Base-by-base conservation (phyloP, 2,888 invertebrate genomes). In the Lydus trimaculatus region DNA sequence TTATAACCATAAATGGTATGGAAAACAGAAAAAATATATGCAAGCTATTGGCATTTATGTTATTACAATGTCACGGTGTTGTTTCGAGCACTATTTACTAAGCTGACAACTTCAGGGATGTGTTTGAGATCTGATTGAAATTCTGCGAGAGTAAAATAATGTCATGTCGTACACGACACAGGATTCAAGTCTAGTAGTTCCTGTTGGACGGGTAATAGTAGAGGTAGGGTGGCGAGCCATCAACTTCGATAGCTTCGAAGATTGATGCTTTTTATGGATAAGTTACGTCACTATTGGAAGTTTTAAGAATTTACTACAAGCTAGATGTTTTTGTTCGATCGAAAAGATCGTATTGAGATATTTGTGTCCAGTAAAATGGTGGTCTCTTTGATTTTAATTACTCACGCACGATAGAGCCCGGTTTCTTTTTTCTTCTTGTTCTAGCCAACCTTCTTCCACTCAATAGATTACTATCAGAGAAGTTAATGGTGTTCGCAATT, bases 241-340 rank as follows among this genome's bases (percentile, higher is more conserved):
- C 81, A 80, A 80, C 79, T 79, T 81, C 81, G 81, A 81, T 81
- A 80, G 79, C 80, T 79, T n/a, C n/a, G 77, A 81, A 81, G 81
- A 81, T 81, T 81, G 81, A 81, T 81, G 81, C 78, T 79, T 78
- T 78, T 80, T 78, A 79, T 78, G 80, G 81, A 78, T 79, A 81
- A 79, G 75, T 79, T 79, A 73, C 78, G 76, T 77, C 75, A 73
- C 76, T 69, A 74, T 70, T 74, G 65, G 43, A 69, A 62, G 52
- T 63, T 60, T 61, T 58, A 64, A 64, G n/a, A 43, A 43, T 17
- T n/a, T 59, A 48, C 56, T 59, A 67, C 59, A 28, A 28, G 4
- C 28, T 28, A 28, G 28, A 28, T 59, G 58, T 56, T 52, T 62
- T 13, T 36, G 13, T 43, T 43, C n/a, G 2, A 43, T 5, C n/a